Evolutionary conservation across 1,140 invertebrate genomes (phyloP).

Genomic region (Berghia stephanieae): DNA sequence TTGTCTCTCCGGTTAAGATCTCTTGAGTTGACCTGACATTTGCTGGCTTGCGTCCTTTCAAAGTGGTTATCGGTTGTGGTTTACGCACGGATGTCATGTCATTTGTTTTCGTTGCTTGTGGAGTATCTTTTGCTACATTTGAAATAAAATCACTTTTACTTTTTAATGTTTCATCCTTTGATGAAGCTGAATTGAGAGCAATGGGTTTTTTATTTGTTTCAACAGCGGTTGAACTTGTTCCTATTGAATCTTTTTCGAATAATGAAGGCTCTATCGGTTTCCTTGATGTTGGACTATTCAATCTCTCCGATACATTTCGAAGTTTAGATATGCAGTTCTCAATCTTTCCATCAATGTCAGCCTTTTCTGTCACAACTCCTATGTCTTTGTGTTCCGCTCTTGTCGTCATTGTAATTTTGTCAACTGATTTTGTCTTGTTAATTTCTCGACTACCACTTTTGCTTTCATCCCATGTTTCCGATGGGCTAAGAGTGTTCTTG

Average conservation of each 20-base stretch:
- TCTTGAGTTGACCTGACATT: conserved; percentile 24
- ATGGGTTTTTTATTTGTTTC: neutral
- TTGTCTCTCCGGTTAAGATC: neutral
- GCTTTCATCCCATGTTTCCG: neutral
- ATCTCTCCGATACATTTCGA: conserved; percentile 52
- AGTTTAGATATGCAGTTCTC: conserved; percentile 57
- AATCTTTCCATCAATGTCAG: conserved; percentile 50
- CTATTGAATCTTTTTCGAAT: too few species aligned
- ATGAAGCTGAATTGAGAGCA: neutral
- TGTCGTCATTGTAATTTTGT: conserved; percentile 48
- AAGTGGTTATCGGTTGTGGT: conserved; percentile 58
- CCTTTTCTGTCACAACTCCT: conserved; percentile 44
- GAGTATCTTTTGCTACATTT: too few species aligned
- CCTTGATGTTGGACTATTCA: conserved; percentile 55
- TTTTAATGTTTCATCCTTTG: too few species aligned
- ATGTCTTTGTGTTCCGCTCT: conserved; percentile 42
- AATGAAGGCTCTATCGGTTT: conserved; percentile 36
- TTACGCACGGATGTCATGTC: conserved; percentile 44
- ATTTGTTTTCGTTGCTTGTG: conserved; percentile 44
- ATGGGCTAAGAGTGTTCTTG: conserved; percentile 49
- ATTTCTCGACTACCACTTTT: neutral
- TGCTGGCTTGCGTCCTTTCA: conserved; percentile 49
- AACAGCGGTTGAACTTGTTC: too few species aligned
- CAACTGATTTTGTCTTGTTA: conserved; percentile 19
- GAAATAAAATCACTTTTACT: too few species aligned